These are phyloP conservation scores for Trinectes maculatus DNA, from an alignment of 2,113 vertebrate genomes.

Conservation along the genomic window DNA sequence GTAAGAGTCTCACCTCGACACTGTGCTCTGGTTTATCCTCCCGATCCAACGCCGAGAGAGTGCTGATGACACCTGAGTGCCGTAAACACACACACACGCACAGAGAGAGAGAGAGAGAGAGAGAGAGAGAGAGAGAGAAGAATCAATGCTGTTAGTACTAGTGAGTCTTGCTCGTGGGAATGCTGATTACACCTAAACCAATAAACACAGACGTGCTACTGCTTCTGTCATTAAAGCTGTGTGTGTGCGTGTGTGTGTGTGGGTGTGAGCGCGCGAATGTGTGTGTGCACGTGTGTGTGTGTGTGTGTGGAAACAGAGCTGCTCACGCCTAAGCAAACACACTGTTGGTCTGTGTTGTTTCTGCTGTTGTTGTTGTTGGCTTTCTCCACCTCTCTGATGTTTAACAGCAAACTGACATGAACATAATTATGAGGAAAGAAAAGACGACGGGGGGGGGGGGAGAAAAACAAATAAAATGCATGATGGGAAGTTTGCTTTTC, in stretches of 20 bases:
- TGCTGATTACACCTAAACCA: slow-evolving; percentile 48
- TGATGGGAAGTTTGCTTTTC: too few species aligned
- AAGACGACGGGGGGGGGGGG: too few species aligned
- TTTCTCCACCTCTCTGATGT: too few species aligned
- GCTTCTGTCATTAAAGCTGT: slow-evolving; percentile 30
- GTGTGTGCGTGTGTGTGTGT: slow-evolving; percentile 3
- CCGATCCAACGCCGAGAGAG: slow-evolving; percentile 88
- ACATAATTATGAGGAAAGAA: too few species aligned
- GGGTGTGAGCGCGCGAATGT: slow-evolving; percentile 15
- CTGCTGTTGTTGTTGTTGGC: slow-evolving; percentile 24
- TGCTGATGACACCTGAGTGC: slow-evolving; percentile 90
- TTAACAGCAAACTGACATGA: too few species aligned
- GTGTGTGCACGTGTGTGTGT: slow-evolving; percentile 21
- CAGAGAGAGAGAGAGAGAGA: slow-evolving; percentile 56
- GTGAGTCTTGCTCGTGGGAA: slow-evolving; percentile 7
- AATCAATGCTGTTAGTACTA: slow-evolving; percentile 13
- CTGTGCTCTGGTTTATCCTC: slow-evolving; percentile 94
- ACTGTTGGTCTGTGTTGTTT: slow-evolving; percentile 27
- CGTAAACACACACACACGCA: slow-evolving; percentile 63
- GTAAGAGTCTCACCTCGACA: slow-evolving; percentile 87
- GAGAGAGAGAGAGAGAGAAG: background rate
- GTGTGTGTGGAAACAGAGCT: background rate
- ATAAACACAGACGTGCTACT: slow-evolving; percentile 11
- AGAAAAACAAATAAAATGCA: too few species aligned
- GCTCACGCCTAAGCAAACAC: slow-evolving; percentile 41